phyloP scores from a whole-genome alignment of 2,113 vertebrate genomes.

The Daphoenositta chrysoptera region DNA sequence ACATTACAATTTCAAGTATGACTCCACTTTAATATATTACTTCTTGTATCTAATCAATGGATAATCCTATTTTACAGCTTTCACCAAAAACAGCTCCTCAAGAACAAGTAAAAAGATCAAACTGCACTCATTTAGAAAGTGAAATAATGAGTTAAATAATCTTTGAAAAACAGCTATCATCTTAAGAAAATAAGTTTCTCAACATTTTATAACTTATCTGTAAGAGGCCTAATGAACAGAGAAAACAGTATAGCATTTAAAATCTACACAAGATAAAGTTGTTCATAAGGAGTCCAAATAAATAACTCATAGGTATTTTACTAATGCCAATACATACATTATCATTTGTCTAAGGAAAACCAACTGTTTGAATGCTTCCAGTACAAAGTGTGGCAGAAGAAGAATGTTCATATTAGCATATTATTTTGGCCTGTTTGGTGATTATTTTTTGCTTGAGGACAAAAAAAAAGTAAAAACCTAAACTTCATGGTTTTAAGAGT shows the following conservation, averaged over 20 bases:
- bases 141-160: not conserved
- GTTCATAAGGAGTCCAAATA: not conserved
- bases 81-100: not conserved
- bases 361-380: not conserved
- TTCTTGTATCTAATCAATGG: not conserved
- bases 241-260: not conserved
- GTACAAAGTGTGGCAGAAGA: not conserved
- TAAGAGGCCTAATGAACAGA: not conserved
- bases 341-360: not conserved
- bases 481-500: fast-evolving
- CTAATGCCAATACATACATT: not conserved
- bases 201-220: not conserved
- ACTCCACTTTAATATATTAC: not conserved
- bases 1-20: not conserved
- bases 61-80: not conserved
- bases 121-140: not conserved
- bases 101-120: not conserved
- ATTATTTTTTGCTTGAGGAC: not conserved
- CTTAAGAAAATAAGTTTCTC: not conserved
- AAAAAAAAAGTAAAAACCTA: not conserved
- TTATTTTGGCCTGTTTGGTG: not conserved
- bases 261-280: not conserved
- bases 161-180: not conserved
- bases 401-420: not conserved
- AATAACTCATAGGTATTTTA: not conserved